Percentiles rank a stretch among this genome's conserved stretches.
Evolutionary conservation across 2,113 vertebrate species (phyloP).

Genomic region (Petrocephalus zakoni): DNA sequence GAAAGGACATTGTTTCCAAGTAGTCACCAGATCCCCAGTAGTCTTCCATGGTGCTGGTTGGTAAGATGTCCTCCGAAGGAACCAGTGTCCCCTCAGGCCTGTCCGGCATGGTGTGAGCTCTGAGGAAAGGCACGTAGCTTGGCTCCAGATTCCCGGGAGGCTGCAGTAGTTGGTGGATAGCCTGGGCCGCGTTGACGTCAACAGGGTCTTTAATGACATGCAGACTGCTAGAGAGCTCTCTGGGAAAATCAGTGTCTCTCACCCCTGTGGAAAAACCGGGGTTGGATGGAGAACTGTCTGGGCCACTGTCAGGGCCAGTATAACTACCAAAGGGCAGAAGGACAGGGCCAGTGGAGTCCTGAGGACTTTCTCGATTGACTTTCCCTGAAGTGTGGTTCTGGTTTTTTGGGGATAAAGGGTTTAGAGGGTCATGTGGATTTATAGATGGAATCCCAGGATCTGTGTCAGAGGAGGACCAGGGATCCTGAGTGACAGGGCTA

Average conservation of each 20-base stretch:
- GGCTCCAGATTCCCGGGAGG: slow-evolving; percentile 39
- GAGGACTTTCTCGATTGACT: slow-evolving; percentile 3
- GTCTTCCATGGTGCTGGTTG: slow-evolving; percentile 58
- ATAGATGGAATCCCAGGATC: slow-evolving; percentile 21
- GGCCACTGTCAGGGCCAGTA: background rate
- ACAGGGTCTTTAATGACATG: slow-evolving; percentile 32
- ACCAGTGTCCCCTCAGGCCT: slow-evolving; percentile 57
- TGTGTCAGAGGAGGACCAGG: slow-evolving; percentile 19
- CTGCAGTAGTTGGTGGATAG: slow-evolving; percentile 27
- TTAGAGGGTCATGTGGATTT: slow-evolving; percentile 7
- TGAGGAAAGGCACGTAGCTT: slow-evolving; percentile 58
- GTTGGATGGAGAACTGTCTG: background rate
- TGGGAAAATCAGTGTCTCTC: slow-evolving; percentile 33
- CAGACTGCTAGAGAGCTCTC: slow-evolving; percentile 32
- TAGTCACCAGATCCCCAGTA: slow-evolving; percentile 80
- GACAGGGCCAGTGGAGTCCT: slow-evolving; percentile 13
- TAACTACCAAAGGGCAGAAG: background rate
- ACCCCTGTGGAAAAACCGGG: background rate
- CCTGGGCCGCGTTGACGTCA: slow-evolving; percentile 28
- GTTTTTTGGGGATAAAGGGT: slow-evolving; percentile 9
- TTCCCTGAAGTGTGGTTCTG: slow-evolving; percentile 21
- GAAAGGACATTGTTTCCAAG: slow-evolving; percentile 65
- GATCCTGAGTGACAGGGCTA: background rate
- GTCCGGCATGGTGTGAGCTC: slow-evolving; percentile 48
- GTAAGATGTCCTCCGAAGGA: slow-evolving; percentile 54